These are phyloP conservation scores for Ridgeia piscesae DNA, from an alignment of 1,140 invertebrate species.

Conservation along the genomic window DNA sequence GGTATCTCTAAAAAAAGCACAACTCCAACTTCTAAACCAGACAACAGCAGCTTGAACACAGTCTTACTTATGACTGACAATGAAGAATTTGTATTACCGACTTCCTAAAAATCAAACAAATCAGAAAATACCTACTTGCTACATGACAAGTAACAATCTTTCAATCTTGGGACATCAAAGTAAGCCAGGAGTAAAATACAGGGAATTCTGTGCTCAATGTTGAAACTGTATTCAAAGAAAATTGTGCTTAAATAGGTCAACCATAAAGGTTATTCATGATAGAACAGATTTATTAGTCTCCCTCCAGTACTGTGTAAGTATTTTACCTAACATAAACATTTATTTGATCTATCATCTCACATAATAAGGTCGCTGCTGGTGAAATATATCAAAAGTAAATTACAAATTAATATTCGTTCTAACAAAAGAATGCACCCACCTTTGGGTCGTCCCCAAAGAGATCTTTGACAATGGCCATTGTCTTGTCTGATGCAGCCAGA, in stretches of 20 bases:
- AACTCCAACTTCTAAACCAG: slow-evolving; percentile 13
- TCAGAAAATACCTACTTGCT: not conserved
- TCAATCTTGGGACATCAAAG: not conserved
- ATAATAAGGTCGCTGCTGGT: not conserved
- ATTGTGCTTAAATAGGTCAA: not conserved
- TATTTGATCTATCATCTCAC: too few species aligned
- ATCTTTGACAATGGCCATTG: slow-evolving; percentile 53
- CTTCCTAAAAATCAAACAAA: not conserved
- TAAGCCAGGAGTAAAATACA: not conserved
- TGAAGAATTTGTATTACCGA: not conserved
- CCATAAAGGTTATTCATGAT: not conserved
- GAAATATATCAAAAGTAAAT: not conserved
- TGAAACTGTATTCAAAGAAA: not conserved
- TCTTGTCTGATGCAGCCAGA: slow-evolving; percentile 48
- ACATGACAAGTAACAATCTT: not conserved
- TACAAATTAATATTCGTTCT: not conserved
- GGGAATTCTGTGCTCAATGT: not conserved
- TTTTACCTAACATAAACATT: not conserved
- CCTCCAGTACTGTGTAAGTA: not conserved
- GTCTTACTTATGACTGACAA: not conserved
- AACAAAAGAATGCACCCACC: slow-evolving; percentile 32
- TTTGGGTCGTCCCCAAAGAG: slow-evolving; percentile 54
- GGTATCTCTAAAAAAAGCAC: slow-evolving; percentile 41
- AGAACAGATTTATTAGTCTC: not conserved
- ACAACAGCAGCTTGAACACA: not conserved